Evolutionary conservation across 2,797 vertebrate species (phyloP).

Genomic region (Uromys caudimaculatus): DNA sequence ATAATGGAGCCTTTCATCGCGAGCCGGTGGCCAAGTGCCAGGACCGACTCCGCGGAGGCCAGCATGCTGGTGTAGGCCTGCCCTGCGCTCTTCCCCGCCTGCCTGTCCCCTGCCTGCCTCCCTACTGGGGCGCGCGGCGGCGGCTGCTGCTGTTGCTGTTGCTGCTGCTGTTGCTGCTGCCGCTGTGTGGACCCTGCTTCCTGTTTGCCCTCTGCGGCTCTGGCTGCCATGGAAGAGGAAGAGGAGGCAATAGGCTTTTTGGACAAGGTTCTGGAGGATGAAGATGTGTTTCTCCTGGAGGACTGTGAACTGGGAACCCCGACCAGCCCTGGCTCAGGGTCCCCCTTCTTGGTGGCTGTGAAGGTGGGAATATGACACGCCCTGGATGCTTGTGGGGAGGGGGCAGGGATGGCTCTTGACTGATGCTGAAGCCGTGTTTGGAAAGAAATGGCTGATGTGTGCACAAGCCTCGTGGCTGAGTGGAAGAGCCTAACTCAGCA

Average conservation of each 20-base stretch:
- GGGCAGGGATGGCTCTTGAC: constrained; percentile 70
- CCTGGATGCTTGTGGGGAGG: constrained; percentile 76
- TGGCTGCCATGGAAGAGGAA: constrained; percentile 94
- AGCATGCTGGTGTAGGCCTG: constrained; percentile 86
- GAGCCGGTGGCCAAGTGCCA: constrained; percentile 79
- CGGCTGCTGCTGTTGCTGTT: background rate
- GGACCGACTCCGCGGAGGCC: constrained; percentile 85
- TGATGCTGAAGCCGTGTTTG: constrained; percentile 57
- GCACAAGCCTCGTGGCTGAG: constrained; percentile 52
- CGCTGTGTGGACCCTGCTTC: constrained; percentile 78
- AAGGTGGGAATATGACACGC: constrained; percentile 87
- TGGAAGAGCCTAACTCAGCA: background rate
- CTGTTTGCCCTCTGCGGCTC: constrained; percentile 78
- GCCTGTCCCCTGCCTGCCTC: constrained; percentile 58
- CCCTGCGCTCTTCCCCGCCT: constrained; percentile 68
- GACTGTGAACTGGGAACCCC: constrained; percentile 92
- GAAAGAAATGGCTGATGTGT: constrained; percentile 66
- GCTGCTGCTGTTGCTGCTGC: background rate
- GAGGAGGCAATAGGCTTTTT: constrained; percentile 95
- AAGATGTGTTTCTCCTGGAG: constrained; percentile 92
- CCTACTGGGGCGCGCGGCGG: constrained; percentile 29
- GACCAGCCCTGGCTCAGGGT: constrained; percentile 85
- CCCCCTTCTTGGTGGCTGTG: constrained; percentile 84
- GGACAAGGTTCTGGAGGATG: constrained; percentile 96
- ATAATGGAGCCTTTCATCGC: constrained; percentile 85